A percentile compares a stretch with the other conserved stretches of the same genome.
phyloP scores from a whole-genome alignment of 1,140 invertebrate species.

The Leptopilina clavipes region DNA sequence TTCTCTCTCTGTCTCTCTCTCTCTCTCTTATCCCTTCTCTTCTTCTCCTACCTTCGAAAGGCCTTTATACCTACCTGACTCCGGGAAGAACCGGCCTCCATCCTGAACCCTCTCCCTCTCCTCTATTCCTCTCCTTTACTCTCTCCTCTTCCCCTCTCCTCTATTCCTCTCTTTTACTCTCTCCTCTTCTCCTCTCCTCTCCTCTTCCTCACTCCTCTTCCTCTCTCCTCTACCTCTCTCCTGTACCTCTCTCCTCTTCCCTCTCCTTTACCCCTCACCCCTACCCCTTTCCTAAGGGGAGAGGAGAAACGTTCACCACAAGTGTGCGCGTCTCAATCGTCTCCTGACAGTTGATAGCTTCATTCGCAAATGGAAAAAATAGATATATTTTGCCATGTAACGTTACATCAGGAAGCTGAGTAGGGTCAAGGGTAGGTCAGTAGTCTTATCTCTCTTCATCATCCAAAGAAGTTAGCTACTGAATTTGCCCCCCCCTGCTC shows the following conservation, averaged over 20 bases:
- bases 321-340: conserved; percentile 13
- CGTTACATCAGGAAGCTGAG: conserved; percentile 27
- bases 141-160: neutral
- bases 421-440: conserved; percentile 8
- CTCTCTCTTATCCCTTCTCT: too few species aligned
- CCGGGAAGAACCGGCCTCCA: conserved; percentile 4
- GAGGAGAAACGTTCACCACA: too few species aligned
- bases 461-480: neutral
- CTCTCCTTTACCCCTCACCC: neutral
- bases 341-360: conserved; percentile 10
- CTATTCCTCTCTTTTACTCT: neutral
- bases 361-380: conserved; percentile 17
- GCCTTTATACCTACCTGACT: conserved; percentile 24
- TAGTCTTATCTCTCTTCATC: neutral
- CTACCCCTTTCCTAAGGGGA: too few species aligned
- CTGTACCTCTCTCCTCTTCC: neutral
- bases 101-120: neutral
- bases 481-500: too few species aligned
- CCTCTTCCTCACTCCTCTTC: too few species aligned
- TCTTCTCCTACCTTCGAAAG: neutral
- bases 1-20: too few species aligned
- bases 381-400: conserved; percentile 23
- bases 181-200: too few species aligned
- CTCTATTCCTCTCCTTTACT: too few species aligned
- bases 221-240: too few species aligned